Percentiles rank a stretch among this genome's conserved stretches.
phyloP scores from a whole-genome alignment of 1,140 invertebrate genomes.

The Pollicipes pollicipes region DNA sequence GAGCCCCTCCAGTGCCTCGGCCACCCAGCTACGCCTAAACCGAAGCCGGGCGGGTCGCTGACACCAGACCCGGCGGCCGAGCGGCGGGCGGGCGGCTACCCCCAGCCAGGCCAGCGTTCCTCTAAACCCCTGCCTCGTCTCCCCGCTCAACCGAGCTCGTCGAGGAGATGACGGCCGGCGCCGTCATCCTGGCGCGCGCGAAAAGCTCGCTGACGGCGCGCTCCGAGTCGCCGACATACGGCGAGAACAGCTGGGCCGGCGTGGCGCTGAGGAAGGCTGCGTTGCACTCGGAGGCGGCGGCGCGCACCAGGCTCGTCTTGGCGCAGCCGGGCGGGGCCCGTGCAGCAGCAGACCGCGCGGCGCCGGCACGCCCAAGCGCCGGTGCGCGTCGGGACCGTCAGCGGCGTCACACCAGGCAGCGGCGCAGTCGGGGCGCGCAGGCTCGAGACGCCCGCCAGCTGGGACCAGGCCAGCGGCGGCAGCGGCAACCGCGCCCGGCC shows the following conservation, averaged over 20 bases:
- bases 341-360: slow-evolving; percentile 46
- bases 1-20: too few relatives aligned
- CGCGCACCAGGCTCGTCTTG: slow-evolving; percentile 50
- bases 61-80: too few relatives aligned
- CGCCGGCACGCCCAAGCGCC: slow-evolving; percentile 36
- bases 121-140: too few relatives aligned
- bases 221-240: slow-evolving; percentile 46
- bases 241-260: slow-evolving; percentile 44
- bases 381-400: slow-evolving; percentile 40
- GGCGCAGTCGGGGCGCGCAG: slow-evolving; percentile 40
- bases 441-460: slow-evolving; percentile 44
- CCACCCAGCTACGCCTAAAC: too few relatives aligned
- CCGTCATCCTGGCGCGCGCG: slow-evolving; percentile 39
- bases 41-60: too few relatives aligned
- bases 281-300: slow-evolving; percentile 39
- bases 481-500: slow-evolving; percentile 34
- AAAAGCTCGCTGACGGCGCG: slow-evolving; percentile 42
- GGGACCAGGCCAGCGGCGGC: slow-evolving; percentile 32
- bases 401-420: slow-evolving; percentile 44
- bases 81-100: too few relatives aligned
- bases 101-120: too few relatives aligned
- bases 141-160: slow-evolving; percentile 60
- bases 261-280: slow-evolving; percentile 42
- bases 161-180: slow-evolving; percentile 50
- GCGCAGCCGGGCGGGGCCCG: slow-evolving; percentile 57